phyloP scores from a whole-genome alignment of 2,888 invertebrate genomes.

The Agriopis marginaria region DNA sequence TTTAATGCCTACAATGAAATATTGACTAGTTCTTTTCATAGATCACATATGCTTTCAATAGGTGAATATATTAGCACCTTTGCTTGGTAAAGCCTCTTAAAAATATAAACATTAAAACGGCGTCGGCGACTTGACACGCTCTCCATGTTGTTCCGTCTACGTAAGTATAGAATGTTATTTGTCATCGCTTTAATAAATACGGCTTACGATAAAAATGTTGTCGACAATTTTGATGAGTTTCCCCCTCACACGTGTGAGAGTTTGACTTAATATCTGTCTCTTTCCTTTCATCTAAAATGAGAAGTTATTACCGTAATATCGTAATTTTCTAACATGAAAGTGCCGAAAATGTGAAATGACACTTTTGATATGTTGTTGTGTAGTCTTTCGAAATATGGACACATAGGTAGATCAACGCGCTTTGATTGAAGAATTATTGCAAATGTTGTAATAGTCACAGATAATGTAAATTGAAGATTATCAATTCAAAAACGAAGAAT shows the following conservation, averaged over 20 bases:
- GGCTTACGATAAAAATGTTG: conserved; percentile 50
- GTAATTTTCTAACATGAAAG: conserved; percentile 46
- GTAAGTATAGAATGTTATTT: conserved; percentile 44
- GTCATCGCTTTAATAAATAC: conserved; percentile 52
- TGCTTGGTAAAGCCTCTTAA: conserved; percentile 47
- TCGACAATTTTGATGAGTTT: conserved; percentile 47
- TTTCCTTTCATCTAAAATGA: conserved; percentile 45
- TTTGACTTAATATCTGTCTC: conserved; percentile 44
- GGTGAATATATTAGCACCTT: conserved; percentile 49
- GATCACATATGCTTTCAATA: conserved; percentile 48
- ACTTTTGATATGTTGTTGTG: conserved; percentile 25
- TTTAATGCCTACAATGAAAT: conserved; percentile 45
- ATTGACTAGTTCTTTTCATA: conserved; percentile 50
- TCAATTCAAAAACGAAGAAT: no score
- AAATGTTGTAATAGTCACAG: conserved; percentile 5
- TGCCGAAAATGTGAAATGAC: conserved; percentile 38
- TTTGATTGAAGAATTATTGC: conserved; percentile 33
- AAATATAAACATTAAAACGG: conserved; percentile 47
- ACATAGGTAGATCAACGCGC: not conserved
- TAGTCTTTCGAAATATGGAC: conserved; percentile 27
- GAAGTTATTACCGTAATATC: conserved; percentile 46
- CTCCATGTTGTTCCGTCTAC: conserved; percentile 28
- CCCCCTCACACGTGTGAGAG: conserved; percentile 37
- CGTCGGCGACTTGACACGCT: conserved; percentile 41
- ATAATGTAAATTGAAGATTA: not conserved